Base-by-base conservation (phyloP, 2,888 invertebrate species). In the Aricia artaxerxes region DNA sequence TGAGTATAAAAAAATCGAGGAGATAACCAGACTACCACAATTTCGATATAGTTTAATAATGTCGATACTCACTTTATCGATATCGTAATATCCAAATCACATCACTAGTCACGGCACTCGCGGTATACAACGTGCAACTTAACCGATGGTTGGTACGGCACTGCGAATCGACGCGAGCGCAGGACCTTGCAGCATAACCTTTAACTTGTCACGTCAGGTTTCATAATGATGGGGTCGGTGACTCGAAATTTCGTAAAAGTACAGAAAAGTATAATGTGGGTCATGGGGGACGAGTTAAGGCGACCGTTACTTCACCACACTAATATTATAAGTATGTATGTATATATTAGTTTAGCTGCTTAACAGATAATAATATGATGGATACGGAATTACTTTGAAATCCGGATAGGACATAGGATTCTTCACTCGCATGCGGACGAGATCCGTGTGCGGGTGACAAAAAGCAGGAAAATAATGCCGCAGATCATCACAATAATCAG, bases 91-190 rank as follows among this genome's bases (percentile, higher is more conserved):
- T 44, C 31, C 76, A 76, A 76, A 24, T 76, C 53, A 61, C 44
- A 78, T 61, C 78, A 78, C 76, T 69, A 79, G 44, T 69, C 2
- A 61, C 76, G 44, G 40, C 61, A 61, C 73, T 75, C 69, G 75
- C 49, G 31, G 9, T 24, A 75, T 38, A 49, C 49, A 49, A 57
- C 87, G 88, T 86, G 83, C 81, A 73, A 80, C 81, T 80, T 80
- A 82, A 79, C 78, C 84, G 83, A 81, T 82, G 81, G 80, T 81
- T 83, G 75, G 81, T 81, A 80, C 83, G 85, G 84, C 84, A 87
- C 85, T 86, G 78, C 85, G 82, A 84, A 84, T 85, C 83, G 86
- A 87, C 87, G 86, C 86, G 78, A 24, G 80, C 86, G 88, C 84
- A 86, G 83, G 82, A 82, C 82, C 81, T 82, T 82, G 82, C 81